Base-by-base conservation (phyloP, 1,140 invertebrate genomes). In the Nymphalis io region DNA sequence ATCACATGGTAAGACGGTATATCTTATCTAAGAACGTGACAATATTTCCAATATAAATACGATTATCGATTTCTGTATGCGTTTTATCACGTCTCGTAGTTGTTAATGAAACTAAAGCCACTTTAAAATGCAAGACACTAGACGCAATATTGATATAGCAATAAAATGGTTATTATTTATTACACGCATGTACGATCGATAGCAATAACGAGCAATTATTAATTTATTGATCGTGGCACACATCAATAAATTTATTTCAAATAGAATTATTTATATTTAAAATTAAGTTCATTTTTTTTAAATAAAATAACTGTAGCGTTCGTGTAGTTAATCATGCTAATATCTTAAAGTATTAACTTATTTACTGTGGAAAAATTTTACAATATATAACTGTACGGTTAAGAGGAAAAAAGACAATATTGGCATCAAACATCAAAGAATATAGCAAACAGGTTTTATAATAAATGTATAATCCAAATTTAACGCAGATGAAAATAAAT, bases 151-250 rank as follows among this genome's bases (percentile, higher is more conserved):
- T 53, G 60, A 38, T 62, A 38, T 51, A n/a, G 46, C 33, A 62
- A 62, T 62, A 62, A 62, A 62, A 42, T 65, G 33, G 62, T 65
- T 55, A 65, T 67, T 60, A 67, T 60, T 67, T 48, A 59, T 23
- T 67, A 67, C 64, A 67, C 21, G 42, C 15, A 48, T 23, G 13
- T 21, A 40, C 40, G 21, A 60, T 27, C 44, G 48, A 61, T 27
- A 27, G 16, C 23, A 61, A 48, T 48, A 33, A 61, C 60, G 60
- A 48, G 60, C 23, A 27, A 48, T 61, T 44, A 27, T 48, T 44
- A 27, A 48, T 18, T 48, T 48, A 48, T n/a, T 16, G 42, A 42
- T 27, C 10, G 51, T n/a, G 20, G 51, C 13, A 27, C 21, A 27
- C 20, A 48, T 5, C 10, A 51, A 68, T 12, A 60, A 60, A 48